phyloP scores from a whole-genome alignment of 2,797 vertebrate genomes.

The Tachyglossus aculeatus region DNA sequence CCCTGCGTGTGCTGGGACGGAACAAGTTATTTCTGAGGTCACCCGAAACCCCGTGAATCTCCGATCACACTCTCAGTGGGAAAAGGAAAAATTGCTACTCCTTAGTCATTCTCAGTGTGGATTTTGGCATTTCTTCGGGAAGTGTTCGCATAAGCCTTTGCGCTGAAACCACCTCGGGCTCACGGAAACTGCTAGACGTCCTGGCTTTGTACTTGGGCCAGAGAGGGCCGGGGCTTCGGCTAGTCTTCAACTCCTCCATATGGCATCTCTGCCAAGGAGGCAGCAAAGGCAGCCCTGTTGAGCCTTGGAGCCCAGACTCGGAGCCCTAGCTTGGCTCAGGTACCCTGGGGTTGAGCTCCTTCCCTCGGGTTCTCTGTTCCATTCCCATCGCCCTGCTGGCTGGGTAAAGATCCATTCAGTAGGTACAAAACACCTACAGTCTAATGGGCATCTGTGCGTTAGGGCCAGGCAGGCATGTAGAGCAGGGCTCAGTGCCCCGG shows the following conservation, averaged over 20 bases:
- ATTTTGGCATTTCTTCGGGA: conserved; percentile 57
- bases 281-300: not conserved
- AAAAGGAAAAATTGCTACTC: conserved; percentile 52
- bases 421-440: no score
- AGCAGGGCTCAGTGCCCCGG: no score
- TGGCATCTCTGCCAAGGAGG: fast-evolving
- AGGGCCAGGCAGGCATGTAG: no score
- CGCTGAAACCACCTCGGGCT: conserved; percentile 28
- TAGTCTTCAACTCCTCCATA: fast-evolving
- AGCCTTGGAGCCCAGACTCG: fast-evolving
- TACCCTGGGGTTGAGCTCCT: not conserved
- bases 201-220: conserved; percentile 42
- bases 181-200: conserved; percentile 47
- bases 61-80: conserved; percentile 55
- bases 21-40: conserved; percentile 35
- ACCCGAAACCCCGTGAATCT: conserved; percentile 24
- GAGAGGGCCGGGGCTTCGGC: not conserved
- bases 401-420: no score
- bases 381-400: not conserved
- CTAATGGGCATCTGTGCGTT: no score
- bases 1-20: conserved; percentile 17
- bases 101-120: conserved; percentile 27
- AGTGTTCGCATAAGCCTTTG: conserved; percentile 10
- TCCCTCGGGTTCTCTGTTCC: fast-evolving
- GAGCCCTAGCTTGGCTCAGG: not conserved